Conservation (phyloP, 2,113 vertebrate species). For the Lophotis ruficrista region DNA sequence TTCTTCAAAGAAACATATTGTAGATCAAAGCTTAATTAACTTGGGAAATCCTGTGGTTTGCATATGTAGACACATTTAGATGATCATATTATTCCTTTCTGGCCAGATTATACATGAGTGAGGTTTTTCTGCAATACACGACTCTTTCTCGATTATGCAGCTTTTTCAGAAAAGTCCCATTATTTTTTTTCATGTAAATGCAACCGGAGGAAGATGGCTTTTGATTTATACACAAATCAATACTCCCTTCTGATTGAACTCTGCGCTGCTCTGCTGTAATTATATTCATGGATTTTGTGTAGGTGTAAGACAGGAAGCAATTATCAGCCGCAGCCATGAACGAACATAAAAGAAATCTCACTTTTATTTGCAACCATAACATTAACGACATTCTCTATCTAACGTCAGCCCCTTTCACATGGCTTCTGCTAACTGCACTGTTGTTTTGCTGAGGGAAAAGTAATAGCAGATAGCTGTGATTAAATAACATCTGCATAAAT, state of each 20-base stretch:
- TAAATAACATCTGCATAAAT: background rate
- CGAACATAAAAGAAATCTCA: slow-evolving; percentile 59
- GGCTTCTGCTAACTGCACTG: slow-evolving; percentile 19
- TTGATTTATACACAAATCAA: slow-evolving; percentile 63
- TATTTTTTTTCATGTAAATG: slow-evolving; percentile 19
- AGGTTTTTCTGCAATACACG: background rate
- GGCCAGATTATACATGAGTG: background rate
- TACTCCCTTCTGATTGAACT: slow-evolving; percentile 65
- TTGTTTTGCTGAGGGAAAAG: slow-evolving; percentile 8
- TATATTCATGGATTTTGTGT: slow-evolving; percentile 73
- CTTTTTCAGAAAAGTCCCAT: background rate
- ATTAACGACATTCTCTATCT: slow-evolving; percentile 54
- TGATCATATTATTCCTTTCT: background rate
- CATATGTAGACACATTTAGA: background rate
- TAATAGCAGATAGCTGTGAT: background rate
- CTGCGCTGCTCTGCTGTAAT: slow-evolving; percentile 42
- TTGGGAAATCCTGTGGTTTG: background rate
- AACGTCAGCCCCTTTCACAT: slow-evolving; percentile 32
- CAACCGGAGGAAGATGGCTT: slow-evolving; percentile 18
- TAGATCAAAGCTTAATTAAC: slow-evolving; percentile 10
- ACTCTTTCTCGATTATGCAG: background rate
- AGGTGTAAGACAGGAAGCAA: slow-evolving; percentile 77
- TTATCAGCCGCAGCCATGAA: slow-evolving; percentile 43
- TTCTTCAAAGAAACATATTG: background rate
- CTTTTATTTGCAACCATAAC: slow-evolving; percentile 42